These are phyloP conservation scores for Netelia fuscicornis DNA, from an alignment of 2,888 invertebrate species.

Conservation along the genomic window DNA sequence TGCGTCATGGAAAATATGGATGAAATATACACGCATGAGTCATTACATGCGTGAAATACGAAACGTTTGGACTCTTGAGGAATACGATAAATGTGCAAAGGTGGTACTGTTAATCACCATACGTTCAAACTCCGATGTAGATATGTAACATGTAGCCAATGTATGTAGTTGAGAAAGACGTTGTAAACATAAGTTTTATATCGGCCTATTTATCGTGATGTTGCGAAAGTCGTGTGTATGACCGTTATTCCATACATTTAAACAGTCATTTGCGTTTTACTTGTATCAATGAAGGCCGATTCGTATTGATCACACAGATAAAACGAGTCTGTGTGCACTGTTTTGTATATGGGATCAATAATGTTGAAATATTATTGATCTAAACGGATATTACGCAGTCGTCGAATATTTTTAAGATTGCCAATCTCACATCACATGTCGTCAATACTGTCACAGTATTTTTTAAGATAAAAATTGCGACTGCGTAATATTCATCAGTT, in stretches of 20 bases:
- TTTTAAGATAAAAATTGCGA: no score
- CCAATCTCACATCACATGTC: neutral
- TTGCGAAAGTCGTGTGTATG: constrained; percentile 1
- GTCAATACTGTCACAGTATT: neutral
- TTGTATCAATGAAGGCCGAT: no score
- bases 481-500: no score
- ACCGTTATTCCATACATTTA: neutral
- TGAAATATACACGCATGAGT: neutral
- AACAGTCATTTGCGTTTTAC: neutral
- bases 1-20: neutral
- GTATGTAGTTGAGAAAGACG: neutral
- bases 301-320: no score
- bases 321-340: no score
- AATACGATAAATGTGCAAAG: no score
- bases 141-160: neutral
- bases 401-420: neutral
- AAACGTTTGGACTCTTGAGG: neutral
- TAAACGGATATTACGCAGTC: constrained; percentile 15
- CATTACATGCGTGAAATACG: neutral
- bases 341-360: constrained; percentile 18
- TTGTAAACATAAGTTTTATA: neutral
- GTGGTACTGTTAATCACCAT: neutral
- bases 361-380: neutral
- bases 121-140: constrained; percentile 1
- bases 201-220: neutral